Evolutionary conservation across 2,113 vertebrate species (phyloP), one percentile per base, ranked within the genome.

Genomic region (Oriolus oriolus): DNA sequence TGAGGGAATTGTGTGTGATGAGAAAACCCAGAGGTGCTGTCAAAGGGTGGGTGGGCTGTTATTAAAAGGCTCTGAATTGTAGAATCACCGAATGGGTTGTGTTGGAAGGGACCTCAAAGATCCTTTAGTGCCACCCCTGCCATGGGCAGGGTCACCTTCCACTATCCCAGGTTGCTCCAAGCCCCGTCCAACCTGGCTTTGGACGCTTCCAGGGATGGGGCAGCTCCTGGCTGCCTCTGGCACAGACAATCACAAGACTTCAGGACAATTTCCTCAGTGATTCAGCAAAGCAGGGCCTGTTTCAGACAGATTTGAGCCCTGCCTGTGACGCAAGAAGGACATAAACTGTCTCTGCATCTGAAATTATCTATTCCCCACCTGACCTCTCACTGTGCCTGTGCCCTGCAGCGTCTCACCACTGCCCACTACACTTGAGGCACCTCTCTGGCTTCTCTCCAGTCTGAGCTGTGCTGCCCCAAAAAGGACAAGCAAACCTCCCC

Each of bases 371-470:
- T 35, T 74, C 19, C 47, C 23, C 45, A 16, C 31, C 26, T 16
- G 31, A n/a, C 28, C n/a, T 30, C 11, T 26, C 24, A 1, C 39
- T 5, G 11, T 35, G 9, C 14, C 7, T 19, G 13, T 57, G 15
- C 30, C 39, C 15, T 31, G 66, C n/a, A 82, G 37, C 8, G 1
- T 17, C 28, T 37, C 28, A 2, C 27, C 4, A 1, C 4, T 28
- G 19, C 24, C 31, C 0, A 0, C 10, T 13, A 13, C 19, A 31
- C 16, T 16, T 6, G 5, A 45, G 64, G 33, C 30, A 39, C 10
- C 11, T 20, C 52, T 63, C 22, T 44, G 22, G 15, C 26, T 42
- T 37, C 35, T 57, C 14, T 57, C 15, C 31, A 33, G 14, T 12
- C 37, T 42, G 28, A 70, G 19, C 41, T 61, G 42, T 74, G 59